Conservation (phyloP, 2,797 vertebrate genomes). For the Sandelia bainsii region DNA sequence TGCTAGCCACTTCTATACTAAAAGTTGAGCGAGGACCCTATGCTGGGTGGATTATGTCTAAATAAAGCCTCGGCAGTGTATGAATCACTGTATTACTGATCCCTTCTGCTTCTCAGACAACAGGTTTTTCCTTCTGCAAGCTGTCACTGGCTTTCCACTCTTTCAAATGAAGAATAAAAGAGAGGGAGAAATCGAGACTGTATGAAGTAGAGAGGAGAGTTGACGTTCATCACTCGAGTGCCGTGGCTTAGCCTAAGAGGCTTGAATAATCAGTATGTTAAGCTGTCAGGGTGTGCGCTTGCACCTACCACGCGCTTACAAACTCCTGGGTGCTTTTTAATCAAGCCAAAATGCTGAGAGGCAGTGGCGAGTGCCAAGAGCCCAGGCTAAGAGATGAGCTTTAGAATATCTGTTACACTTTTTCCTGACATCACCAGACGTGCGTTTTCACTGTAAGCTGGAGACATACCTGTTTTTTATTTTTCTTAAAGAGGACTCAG, state of each 20-base stretch:
- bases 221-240: slow-evolving; percentile 82
- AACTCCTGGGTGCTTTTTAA: slow-evolving; percentile 84
- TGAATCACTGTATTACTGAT: slow-evolving; percentile 83
- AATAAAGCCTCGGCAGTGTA: slow-evolving; percentile 80
- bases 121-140: slow-evolving; percentile 73
- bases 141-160: slow-evolving; percentile 73
- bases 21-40: slow-evolving; percentile 61
- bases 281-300: slow-evolving; percentile 81
- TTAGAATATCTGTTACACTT: slow-evolving; percentile 79
- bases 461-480: slow-evolving; percentile 35
- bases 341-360: slow-evolving; percentile 81
- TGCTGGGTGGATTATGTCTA: slow-evolving; percentile 82
- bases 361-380: slow-evolving; percentile 70
- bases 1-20: slow-evolving; percentile 34
- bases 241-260: slow-evolving; percentile 86
- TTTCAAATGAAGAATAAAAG: slow-evolving; percentile 67
- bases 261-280: slow-evolving; percentile 88
- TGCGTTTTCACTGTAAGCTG: slow-evolving; percentile 57
- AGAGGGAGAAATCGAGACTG: slow-evolving; percentile 56
- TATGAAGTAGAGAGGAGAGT: slow-evolving; percentile 69
- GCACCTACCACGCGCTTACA: slow-evolving; percentile 79
- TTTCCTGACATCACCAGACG: slow-evolving; percentile 74
- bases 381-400: slow-evolving; percentile 71
- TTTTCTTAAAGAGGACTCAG: slow-evolving; percentile 35
- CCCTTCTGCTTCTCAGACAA: slow-evolving; percentile 76